phyloP scores from a whole-genome alignment of 2,797 vertebrate genomes.

The Petrocephalus schoutedeni region DNA sequence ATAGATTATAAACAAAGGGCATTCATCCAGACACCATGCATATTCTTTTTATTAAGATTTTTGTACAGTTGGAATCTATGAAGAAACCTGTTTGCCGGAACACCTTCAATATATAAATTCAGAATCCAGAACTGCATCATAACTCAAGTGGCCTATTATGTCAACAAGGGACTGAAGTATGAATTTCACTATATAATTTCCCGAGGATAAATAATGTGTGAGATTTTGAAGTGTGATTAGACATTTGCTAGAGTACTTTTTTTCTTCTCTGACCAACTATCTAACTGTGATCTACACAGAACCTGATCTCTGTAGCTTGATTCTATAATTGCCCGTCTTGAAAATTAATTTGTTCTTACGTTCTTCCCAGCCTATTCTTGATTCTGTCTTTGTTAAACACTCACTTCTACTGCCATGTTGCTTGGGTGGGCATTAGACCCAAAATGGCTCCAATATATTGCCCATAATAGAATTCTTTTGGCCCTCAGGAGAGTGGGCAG shows the following conservation, averaged over 20 bases:
- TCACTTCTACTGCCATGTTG: not conserved
- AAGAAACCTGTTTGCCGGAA: not conserved
- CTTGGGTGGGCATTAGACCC: not conserved
- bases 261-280: not conserved
- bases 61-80: not conserved
- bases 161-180: not conserved
- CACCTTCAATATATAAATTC: not conserved
- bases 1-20: not conserved
- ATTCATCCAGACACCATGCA: not conserved
- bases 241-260: not conserved
- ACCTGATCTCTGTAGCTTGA: not conserved
- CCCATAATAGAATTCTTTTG: not conserved
- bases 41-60: not conserved
- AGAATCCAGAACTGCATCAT: not conserved
- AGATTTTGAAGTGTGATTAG: not conserved
- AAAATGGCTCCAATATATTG: not conserved
- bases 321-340: not conserved
- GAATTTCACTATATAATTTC: not conserved
- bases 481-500: not conserved
- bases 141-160: not conserved
- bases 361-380: not conserved
- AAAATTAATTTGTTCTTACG: not conserved
- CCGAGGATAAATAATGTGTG: not conserved
- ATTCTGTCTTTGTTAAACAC: not conserved
- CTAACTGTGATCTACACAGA: not conserved